Percentiles rank a stretch among this genome's conserved stretches.
These are phyloP conservation scores for Platichthys flesus DNA, from an alignment of 2,113 vertebrate genomes.

Conservation along the genomic window DNA sequence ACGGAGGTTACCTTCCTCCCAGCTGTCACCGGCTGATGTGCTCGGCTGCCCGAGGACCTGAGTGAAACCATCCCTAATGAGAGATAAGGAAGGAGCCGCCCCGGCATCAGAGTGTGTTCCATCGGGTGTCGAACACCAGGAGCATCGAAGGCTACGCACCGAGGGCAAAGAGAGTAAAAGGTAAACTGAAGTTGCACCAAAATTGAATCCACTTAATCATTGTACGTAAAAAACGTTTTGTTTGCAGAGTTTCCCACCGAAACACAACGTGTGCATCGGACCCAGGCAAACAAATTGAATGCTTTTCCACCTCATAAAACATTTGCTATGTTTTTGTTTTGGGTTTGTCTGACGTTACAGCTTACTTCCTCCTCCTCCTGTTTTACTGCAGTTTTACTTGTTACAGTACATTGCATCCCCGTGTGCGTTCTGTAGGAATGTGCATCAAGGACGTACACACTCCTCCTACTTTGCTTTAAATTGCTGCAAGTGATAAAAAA, in stretches of 20 bases:
- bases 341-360: neutral
- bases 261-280: too few relatives aligned
- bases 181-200: neutral
- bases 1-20: constrained; percentile 19
- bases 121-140: neutral
- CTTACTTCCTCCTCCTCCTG: neutral
- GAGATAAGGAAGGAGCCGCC: constrained; percentile 35
- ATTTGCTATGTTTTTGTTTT: neutral
- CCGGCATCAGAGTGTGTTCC: neutral
- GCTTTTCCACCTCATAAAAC: neutral
- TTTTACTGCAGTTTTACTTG: neutral
- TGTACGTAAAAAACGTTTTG: neutral
- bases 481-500: neutral
- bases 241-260: neutral
- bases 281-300: neutral
- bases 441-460: neutral
- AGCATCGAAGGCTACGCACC: neutral
- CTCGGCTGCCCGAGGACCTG: constrained; percentile 24
- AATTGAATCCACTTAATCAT: neutral
- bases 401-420: neutral
- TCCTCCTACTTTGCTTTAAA: neutral
- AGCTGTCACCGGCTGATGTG: constrained; percentile 32
- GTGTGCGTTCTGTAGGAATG: neutral
- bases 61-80: constrained; percentile 42
- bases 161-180: neutral